These are phyloP conservation scores for Irena cyanogastra DNA, from an alignment of 2,113 vertebrate genomes.

Conservation along the genomic window DNA sequence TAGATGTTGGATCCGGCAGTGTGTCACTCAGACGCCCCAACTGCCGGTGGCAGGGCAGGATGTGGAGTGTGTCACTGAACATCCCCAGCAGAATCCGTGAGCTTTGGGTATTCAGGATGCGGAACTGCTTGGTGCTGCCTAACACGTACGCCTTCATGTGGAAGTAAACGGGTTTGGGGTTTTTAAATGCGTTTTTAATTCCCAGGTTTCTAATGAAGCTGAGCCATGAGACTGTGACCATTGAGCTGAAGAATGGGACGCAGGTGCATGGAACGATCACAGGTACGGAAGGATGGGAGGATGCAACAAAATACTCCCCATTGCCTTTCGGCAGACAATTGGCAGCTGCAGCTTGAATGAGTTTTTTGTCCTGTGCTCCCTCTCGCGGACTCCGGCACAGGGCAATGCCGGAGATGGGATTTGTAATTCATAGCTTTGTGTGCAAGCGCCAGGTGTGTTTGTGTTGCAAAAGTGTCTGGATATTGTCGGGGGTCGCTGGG, in stretches of 20 bases:
- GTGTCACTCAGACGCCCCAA: rapidly evolving
- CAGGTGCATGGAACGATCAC: conserved; percentile 98
- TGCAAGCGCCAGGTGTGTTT: not conserved
- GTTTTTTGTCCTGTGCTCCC: not conserved
- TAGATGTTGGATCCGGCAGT: not conserved
- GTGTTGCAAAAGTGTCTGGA: not conserved
- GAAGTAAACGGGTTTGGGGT: not conserved
- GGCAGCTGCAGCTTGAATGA: not conserved
- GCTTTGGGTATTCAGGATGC: rapidly evolving
- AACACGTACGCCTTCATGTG: rapidly evolving
- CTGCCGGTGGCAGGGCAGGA: rapidly evolving
- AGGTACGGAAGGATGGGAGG: conserved; percentile 66
- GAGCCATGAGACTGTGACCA: conserved; percentile 98
- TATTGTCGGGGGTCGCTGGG: not conserved
- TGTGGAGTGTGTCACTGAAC: rapidly evolving
- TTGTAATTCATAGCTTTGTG: rapidly evolving
- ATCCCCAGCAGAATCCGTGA: rapidly evolving
- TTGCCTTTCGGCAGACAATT: not conserved
- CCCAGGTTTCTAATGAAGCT: conserved; percentile 98
- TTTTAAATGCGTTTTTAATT: not conserved
- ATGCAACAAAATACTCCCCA: rapidly evolving
- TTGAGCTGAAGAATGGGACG: conserved; percentile 97
- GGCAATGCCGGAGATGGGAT: not conserved
- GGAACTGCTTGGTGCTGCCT: rapidly evolving
- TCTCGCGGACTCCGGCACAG: not conserved